Evolutionary conservation across 2,113 vertebrate genomes (phyloP).

Genomic region (Recurvirostra avosetta): DNA sequence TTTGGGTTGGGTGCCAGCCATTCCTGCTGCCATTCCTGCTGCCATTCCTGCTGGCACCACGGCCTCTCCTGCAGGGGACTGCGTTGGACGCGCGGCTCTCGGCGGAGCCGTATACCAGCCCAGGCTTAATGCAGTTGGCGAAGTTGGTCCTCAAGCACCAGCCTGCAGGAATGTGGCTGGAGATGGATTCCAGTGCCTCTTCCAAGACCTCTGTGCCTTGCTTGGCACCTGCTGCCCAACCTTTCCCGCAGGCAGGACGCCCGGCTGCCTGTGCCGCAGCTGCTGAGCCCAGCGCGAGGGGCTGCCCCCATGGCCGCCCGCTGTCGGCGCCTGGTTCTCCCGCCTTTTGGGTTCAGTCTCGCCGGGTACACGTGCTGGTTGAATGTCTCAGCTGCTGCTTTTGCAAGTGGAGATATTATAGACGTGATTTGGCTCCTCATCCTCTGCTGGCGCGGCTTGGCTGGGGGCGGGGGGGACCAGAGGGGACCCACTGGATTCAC

Average conservation of each 20-base stretch:
- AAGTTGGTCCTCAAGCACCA: background rate
- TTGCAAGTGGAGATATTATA: background rate
- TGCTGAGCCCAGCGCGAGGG: background rate
- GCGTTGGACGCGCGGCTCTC: background rate
- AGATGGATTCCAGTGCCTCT: background rate
- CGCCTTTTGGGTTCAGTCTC: accelerated
- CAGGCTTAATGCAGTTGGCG: background rate
- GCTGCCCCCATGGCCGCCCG: accelerated
- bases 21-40: too few relatives aligned
- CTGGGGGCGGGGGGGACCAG: too few relatives aligned
- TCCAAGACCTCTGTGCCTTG: background rate
- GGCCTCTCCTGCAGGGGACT: too few relatives aligned
- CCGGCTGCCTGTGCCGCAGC: background rate
- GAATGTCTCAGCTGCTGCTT: background rate
- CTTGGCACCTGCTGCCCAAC: background rate
- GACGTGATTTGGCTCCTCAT: background rate
- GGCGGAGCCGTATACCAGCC: background rate
- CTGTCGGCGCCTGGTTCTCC: background rate
- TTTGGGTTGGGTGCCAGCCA: too few relatives aligned
- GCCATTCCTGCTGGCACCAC: background rate
- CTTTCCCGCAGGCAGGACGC: background rate
- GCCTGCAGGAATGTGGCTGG: background rate
- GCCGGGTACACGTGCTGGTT: accelerated
- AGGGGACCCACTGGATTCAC: background rate
- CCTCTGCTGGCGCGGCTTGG: background rate